Evolutionary conservation across 2,797 vertebrate genomes (phyloP), one percentile per base, ranked within the genome.

Genomic region (Tapirus indicus): DNA sequence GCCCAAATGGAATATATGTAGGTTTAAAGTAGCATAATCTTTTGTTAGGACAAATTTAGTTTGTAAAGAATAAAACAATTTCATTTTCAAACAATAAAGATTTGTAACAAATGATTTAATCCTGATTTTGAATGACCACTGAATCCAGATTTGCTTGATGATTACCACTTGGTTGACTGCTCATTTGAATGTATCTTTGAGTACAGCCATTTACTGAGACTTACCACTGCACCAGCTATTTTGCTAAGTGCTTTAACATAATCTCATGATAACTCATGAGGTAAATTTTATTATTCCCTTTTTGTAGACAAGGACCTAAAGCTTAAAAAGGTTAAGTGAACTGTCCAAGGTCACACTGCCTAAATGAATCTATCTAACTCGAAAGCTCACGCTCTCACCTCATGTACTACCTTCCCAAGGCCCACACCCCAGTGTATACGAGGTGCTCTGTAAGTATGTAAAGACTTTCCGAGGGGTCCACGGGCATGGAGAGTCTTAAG

Each of bases 31-130:
- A 91, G 66, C 8, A 88, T 23, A 94, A 35, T 49, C 44, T 27
- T 91, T 80, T 82, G 66, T 74, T 6, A 84, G 44, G 14, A 88
- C 20, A 93, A 95, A 91, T 79, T 64, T 79, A 88, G 9, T 72
- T 93, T 95, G 35, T 86, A 92, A 83, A 77, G 54, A 97, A 93
- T 84, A 84, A 91, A 88, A 80, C 2, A 68, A 93, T 41, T 94
- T 66, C 21, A 5, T 62, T 93, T 96, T 84, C 62, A 52, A 96
- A 91, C 41, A 87, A 35, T 80, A 23, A 85, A 91, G 17, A 80
- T 29, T 74, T 80, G 47, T 7, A 85, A 58, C 64, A 68, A 96
- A 78, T 12, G 11, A 85, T 44, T 91, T 62, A 88, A 93, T 64
- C 47, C 0, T 17, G 44, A 89, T 71, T 91, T 66, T 84, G 47